phyloP scores from a whole-genome alignment of 2,113 vertebrate genomes.

The Camelus dromedarius region DNA sequence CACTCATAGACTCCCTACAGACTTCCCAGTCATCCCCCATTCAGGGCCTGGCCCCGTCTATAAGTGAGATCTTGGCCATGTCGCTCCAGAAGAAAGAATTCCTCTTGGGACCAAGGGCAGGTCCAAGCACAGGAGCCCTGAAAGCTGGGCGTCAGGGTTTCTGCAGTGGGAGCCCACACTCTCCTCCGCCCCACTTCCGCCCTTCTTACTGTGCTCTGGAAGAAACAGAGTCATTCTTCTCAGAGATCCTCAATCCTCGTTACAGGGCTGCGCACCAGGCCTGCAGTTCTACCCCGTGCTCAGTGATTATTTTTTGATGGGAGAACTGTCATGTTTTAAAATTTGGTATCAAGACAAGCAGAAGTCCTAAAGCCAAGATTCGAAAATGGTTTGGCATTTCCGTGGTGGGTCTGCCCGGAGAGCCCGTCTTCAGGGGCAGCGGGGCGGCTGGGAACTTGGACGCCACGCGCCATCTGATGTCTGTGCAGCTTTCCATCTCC shows the following conservation, averaged over 20 bases:
- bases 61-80: neutral
- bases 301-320: neutral
- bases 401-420: neutral
- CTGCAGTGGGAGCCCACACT: neutral
- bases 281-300: neutral
- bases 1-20: neutral
- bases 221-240: neutral
- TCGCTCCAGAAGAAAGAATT: neutral
- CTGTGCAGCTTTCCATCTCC: neutral
- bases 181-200: too few relatives aligned
- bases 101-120: neutral
- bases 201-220: neutral
- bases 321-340: neutral
- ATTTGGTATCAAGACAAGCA: neutral
- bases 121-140: neutral
- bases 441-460: neutral
- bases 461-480: fast-evolving
- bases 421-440: neutral
- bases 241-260: neutral
- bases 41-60: neutral
- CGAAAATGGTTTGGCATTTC: neutral
- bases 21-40: neutral
- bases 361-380: neutral
- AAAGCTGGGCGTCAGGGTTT: neutral
- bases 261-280: neutral